Base-by-base conservation (phyloP, 2,888 invertebrate species). In the Chironomus tentans region DNA sequence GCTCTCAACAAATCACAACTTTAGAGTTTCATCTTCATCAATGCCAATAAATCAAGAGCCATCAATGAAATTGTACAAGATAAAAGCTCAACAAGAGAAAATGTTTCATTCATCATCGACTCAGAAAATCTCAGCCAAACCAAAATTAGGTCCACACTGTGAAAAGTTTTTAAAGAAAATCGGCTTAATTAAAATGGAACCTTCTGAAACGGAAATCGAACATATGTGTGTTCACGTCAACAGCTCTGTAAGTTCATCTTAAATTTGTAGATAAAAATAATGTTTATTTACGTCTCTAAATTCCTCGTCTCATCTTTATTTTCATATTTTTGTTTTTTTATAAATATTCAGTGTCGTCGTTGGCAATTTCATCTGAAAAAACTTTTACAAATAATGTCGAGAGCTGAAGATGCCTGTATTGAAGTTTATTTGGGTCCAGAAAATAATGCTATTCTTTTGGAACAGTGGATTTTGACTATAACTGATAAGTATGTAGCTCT, bases 221-320 rank as follows among this genome's bases (percentile, higher is more conserved):
- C 84, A 84, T 80, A 79, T 82, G 81, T 84, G 84, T 82, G 83
- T 83, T 83, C 83, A 83, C 80, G 81, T 82, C 80, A 84, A 83
- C 81, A 83, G 83, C 82, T 82, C 81, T 80, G 84, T 84, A 79
- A 81, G 81, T 80, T 68, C 7, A 38, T 38, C 38, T 38, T 38
- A 38, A 38, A 7, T 38, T 38, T 10, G 10, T 38, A 38, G 38
- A 38, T 38, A 38, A 38, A 38, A 38, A 38, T 38, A 38, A 38
- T 38, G 38, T 38, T 38, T 38, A 38, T 38, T 38, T 38, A 38
- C 38, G 38, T 38, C 38, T 6, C 15, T 62, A 70, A 47, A 74
- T 70, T 15, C 28, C 3, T 61, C 22, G 21, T 69, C 21, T 28
- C 48, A 71, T 50, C 56, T 46, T 71, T 71, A 48, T 71, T 50